These are phyloP conservation scores for Emmelina monodactyla DNA, from an alignment of 2,888 invertebrate species.

Conservation along the genomic window DNA sequence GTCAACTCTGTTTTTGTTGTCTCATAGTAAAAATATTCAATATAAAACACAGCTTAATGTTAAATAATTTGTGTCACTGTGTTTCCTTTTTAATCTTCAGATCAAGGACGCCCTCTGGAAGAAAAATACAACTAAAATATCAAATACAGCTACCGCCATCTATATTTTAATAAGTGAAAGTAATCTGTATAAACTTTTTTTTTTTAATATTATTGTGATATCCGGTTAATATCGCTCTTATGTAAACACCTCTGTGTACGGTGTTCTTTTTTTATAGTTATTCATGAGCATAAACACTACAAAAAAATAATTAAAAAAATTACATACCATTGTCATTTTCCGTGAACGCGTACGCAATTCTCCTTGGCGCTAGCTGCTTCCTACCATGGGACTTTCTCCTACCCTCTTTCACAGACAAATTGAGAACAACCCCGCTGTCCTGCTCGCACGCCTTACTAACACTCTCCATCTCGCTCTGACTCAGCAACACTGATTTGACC, in stretches of 20 bases:
- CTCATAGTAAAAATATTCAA: too few relatives aligned
- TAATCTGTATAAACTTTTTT: too few relatives aligned
- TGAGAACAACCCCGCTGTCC: slow-evolving; percentile 31
- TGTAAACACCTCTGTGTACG: too few relatives aligned
- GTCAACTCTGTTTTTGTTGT: too few relatives aligned
- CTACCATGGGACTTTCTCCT: slow-evolving; percentile 44
- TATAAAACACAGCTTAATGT: too few relatives aligned
- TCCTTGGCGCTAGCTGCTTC: slow-evolving; percentile 48
- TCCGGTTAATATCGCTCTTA: too few relatives aligned
- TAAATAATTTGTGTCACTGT: slow-evolving; percentile 30
- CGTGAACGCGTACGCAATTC: slow-evolving; percentile 31
- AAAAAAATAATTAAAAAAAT: background rate
- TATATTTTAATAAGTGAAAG: too few relatives aligned
- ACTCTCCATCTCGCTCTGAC: slow-evolving; percentile 14
- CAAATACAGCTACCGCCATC: too few relatives aligned
- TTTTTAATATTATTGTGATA: too few relatives aligned
- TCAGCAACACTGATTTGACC: slow-evolving; percentile 24
- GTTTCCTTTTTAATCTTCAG: slow-evolving; percentile 46
- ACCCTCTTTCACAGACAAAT: slow-evolving; percentile 45
- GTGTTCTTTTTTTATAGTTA: too few relatives aligned
- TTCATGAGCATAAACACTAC: too few relatives aligned
- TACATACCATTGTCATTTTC: slow-evolving; percentile 38
- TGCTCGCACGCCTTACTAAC: slow-evolving; percentile 9
- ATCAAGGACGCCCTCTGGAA: slow-evolving; percentile 49
- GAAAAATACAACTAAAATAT: slow-evolving; percentile 12